Evolutionary conservation across 92 coral and sea anemone species (phyloP), one percentile per base, ranked within the genome.

Genomic region (Epizoanthus stellaris): DNA sequence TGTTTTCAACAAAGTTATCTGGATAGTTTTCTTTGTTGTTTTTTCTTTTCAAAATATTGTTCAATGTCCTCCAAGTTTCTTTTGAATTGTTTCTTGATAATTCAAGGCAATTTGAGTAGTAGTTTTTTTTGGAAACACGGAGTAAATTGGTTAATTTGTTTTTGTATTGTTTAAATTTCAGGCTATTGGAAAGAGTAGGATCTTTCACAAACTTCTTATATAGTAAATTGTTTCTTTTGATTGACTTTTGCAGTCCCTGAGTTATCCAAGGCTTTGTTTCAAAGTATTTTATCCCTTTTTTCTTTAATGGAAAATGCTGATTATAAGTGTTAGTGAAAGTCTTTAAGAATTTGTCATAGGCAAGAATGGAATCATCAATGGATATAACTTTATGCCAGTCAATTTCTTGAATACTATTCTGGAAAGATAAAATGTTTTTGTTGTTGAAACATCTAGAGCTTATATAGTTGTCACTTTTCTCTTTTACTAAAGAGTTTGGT

Each of bases 101-200:
- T 61, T 66, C 62, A 80, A 61, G 77, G 61, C 19, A 36, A 73
- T 73, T 73, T 73, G 61, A 73, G 62, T 19, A 73, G 38, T 73
- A 54, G 2, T 25, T 71, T 84, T 38, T 42, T 62, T 84, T 84
- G 14, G 74, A 54, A 57, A 61, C 17, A 39, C 66, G 66, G 12
- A 84, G 72, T 61, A 84, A 61, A 34, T 52, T 84, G 65, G 66
- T 84, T 47, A 84, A 19, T 73, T 84, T 84, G 71, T 84, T 84
- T 59, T 79, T 70, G 30, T 84, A 84, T 30, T 73, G 45, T 84
- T 84, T 84, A 43, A 84, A 84, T 58, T 73, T 58, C 11, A 7
- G 58, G 76, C 40, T 54, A n/a, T 67, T 82, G 54, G 68, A 20
- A 20, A 4, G 42, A 3, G 82, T 70, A 47, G 87, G 81, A 25